Conservation (phyloP, 2,888 invertebrate species). For the Cephus pulcher region DNA sequence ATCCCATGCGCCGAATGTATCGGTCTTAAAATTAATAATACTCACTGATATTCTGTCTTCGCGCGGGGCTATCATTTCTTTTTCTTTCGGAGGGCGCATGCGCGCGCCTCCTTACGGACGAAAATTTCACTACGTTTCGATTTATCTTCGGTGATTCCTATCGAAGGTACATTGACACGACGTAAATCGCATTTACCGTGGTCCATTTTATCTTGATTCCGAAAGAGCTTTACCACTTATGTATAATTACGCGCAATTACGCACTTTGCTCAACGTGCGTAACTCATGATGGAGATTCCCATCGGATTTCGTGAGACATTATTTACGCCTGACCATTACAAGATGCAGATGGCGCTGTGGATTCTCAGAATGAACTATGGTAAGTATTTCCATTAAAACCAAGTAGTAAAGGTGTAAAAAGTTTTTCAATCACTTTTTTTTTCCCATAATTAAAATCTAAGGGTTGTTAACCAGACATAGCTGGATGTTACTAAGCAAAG, state of each 20-base stretch:
- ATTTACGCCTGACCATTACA: neutral
- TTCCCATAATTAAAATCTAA: neutral
- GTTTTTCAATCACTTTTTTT: neutral
- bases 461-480: neutral
- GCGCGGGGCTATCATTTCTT: neutral
- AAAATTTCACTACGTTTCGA: neutral
- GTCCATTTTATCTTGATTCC: neutral
- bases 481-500: neutral
- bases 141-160: neutral
- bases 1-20: conserved; percentile 30
- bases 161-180: neutral
- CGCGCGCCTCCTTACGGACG: neutral
- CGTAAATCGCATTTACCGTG: neutral
- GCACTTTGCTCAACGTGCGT: neutral
- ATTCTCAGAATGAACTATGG: neutral
- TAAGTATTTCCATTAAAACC: neutral
- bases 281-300: neutral
- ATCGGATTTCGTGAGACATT: neutral
- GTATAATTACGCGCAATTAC: neutral
- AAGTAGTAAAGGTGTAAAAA: neutral
- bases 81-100: neutral
- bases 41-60: conserved; percentile 15
- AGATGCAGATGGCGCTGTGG: neutral
- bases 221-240: neutral
- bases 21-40: conserved; percentile 38